Percentiles rank a stretch among this genome's conserved stretches.
These are phyloP conservation scores for Drosophila takahashii DNA, from an alignment of 1,140 invertebrate genomes.

Conservation along the genomic window DNA sequence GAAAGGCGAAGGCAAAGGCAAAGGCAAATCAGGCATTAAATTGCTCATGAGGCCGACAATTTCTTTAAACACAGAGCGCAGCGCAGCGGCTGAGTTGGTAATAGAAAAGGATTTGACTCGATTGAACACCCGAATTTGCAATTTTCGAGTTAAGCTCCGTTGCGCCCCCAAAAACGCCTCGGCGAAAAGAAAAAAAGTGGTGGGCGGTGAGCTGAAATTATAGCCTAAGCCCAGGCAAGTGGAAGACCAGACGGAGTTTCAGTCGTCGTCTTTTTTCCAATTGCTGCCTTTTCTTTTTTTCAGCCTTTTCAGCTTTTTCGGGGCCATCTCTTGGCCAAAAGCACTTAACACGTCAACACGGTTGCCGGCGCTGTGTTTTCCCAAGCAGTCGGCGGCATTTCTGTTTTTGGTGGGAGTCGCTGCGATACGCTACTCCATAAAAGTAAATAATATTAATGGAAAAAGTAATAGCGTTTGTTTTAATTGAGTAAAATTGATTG, in stretches of 20 bases:
- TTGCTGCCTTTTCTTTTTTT: constrained; percentile 10
- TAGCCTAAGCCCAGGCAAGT: constrained; percentile 37
- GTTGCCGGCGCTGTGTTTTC: constrained; percentile 52
- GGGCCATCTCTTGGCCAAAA: constrained; percentile 53
- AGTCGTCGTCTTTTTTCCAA: constrained; percentile 8
- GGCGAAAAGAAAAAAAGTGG: constrained; percentile 29
- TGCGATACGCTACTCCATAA: background rate
- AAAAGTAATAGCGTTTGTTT: no score
- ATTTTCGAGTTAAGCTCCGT: constrained; percentile 78
- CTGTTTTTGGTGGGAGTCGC: constrained; percentile 5
- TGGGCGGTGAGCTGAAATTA: constrained; percentile 47
- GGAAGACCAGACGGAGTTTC: constrained; percentile 34
- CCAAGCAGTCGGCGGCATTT: constrained; percentile 38
- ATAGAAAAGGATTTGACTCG: constrained; percentile 75
- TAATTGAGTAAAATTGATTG: background rate
- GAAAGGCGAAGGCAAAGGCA: constrained; percentile 28
- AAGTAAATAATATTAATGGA: background rate
- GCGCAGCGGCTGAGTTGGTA: constrained; percentile 53
- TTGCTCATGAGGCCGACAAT: constrained; percentile 74
- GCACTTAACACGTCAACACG: constrained; percentile 79
- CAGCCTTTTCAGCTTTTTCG: constrained; percentile 16
- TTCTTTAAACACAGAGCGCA: constrained; percentile 72
- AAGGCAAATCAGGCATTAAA: constrained; percentile 62
- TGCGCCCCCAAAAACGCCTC: constrained; percentile 50
- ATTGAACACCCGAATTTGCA: constrained; percentile 81